Evolutionary conservation across 2,797 vertebrate genomes (phyloP), one percentile per base, ranked within the genome.

Genomic region (Lagorchestes hirsutus): DNA sequence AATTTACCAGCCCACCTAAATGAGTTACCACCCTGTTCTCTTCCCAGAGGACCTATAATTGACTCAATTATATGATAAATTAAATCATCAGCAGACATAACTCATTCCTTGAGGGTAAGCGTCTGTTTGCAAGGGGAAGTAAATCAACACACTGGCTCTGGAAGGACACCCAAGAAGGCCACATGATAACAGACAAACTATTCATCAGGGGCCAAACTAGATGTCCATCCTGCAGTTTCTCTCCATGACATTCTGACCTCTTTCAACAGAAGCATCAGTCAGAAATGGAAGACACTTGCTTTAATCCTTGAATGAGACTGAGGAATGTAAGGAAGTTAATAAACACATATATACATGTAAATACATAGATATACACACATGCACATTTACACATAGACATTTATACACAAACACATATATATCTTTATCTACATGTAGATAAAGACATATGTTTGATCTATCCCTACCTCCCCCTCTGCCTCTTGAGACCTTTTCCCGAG

Each of bases 11-110:
- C 54, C 90, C 29, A 91, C 50, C 54, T 91, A 54, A 55, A 54
- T 91, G 50, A 54, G 50, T 91, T 91, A 91, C 90, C 90, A 91
- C 50, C 54, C 54, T 91, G 52, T 91, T 54, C 52, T 54, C 54
- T 91, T 91, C 90, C 31, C 59, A n/a, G 46, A 29, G 16, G 57
- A 95, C 27, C 56, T 50, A 90, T 54, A 4, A 87, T 87, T 87
- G 74, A 87, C 74, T 87, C 74, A 87, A 87, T 87, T 87, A 87
- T 87, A 87, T 24, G 9, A 87, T 87, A 87, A 87, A 87, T 87
- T 50, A 87, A 87, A 50, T 87, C 74, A 46, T 87, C 74, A 87
- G 74, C 74, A 87, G 74, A 87, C 74, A 50, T 87, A 87, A 87
- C 22, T 87, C 74, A 87, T 87, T 87, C 74, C 74, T 87, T 87